These are phyloP conservation scores for Rhabdornis inornatus DNA, from an alignment of 2,113 vertebrate species.

Conservation along the genomic window DNA sequence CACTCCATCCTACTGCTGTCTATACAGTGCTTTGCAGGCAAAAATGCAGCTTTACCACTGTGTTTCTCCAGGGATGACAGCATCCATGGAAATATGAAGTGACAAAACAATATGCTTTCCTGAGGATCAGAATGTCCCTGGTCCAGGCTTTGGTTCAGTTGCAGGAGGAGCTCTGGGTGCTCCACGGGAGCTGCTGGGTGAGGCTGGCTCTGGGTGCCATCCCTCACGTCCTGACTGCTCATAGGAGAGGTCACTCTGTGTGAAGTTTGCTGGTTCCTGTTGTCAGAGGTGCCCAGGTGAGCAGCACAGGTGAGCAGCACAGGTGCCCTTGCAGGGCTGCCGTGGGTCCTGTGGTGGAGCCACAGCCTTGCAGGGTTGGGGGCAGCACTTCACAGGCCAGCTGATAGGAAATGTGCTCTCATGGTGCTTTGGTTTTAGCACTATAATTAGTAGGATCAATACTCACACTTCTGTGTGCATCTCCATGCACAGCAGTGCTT, in stretches of 20 bases:
- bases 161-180: neutral
- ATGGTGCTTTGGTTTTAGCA: neutral
- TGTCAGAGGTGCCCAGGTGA: neutral
- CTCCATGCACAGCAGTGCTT: neutral
- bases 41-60: neutral
- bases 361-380: neutral
- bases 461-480: neutral
- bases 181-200: neutral
- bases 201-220: neutral
- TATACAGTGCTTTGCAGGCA: neutral
- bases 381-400: neutral
- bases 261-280: accelerated
- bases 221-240: accelerated
- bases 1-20: neutral
- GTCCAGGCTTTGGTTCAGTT: neutral
- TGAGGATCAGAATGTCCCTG: neutral
- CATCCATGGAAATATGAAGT: neutral
- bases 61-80: neutral
- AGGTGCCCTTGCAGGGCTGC: neutral
- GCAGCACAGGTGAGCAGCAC: neutral
- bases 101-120: neutral
- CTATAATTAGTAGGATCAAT: slow-evolving; percentile 35
- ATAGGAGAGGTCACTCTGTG: accelerated
- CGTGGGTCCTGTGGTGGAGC: accelerated
- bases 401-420: slow-evolving; percentile 13